phyloP scores from a whole-genome alignment of 2,888 invertebrate species.

The Uropetala carovei region DNA sequence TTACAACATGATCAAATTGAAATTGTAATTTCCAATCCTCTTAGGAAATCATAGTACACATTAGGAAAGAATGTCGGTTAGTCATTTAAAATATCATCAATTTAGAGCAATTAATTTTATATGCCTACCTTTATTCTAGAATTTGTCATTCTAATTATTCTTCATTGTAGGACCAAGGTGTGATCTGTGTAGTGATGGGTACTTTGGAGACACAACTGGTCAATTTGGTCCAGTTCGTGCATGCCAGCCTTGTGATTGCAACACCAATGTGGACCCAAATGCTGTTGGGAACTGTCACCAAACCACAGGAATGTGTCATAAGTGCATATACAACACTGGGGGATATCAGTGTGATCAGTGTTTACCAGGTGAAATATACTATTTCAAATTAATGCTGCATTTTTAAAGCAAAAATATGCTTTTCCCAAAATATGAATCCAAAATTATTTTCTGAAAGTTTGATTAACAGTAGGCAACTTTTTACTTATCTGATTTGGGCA shows the following conservation, averaged over 20 bases:
- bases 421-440: conserved; percentile 17
- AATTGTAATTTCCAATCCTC: too few species aligned
- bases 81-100: too few species aligned
- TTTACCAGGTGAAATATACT: conserved; percentile 82
- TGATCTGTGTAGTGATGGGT: conserved; percentile 97
- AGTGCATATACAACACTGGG: conserved; percentile 97
- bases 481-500: neutral
- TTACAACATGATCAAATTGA: too few species aligned
- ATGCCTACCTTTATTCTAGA: too few species aligned
- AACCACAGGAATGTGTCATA: conserved; percentile 96
- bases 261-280: conserved; percentile 94
- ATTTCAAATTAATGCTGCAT: conserved; percentile 2
- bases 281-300: conserved; percentile 98
- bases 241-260: conserved; percentile 93
- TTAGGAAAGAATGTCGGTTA: too few species aligned
- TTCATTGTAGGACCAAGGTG: conserved; percentile 83
- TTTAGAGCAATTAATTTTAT: too few species aligned
- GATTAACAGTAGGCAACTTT: neutral
- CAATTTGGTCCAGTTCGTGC: conserved; percentile 81
- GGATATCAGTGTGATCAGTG: conserved; percentile 95
- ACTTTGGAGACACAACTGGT: conserved; percentile 92
- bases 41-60: too few species aligned
- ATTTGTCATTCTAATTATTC: too few species aligned
- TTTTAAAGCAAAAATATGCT: conserved; percentile 18
- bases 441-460: neutral